phyloP scores from a whole-genome alignment of 2,888 invertebrate species.

The Agelastica alni region DNA sequence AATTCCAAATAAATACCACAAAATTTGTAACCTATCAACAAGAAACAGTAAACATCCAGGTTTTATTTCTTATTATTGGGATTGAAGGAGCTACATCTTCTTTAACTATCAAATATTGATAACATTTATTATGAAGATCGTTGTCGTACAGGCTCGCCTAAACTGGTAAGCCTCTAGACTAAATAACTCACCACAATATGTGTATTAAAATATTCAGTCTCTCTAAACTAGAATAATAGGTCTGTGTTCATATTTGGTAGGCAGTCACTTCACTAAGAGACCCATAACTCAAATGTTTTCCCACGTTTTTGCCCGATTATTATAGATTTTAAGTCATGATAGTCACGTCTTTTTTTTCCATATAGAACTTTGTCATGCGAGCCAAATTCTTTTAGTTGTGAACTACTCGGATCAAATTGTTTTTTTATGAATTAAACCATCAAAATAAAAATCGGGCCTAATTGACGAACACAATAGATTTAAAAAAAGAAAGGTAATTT shows the following conservation, averaged over 20 bases:
- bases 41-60: too few species aligned
- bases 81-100: too few species aligned
- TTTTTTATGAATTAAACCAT: too few species aligned
- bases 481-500: too few species aligned
- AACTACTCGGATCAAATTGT: slow-evolving; percentile 11
- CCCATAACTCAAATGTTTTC: slow-evolving; percentile 38
- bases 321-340: slow-evolving; percentile 48
- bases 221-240: slow-evolving; percentile 41
- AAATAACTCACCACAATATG: slow-evolving; percentile 29
- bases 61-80: too few species aligned
- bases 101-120: too few species aligned
- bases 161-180: slow-evolving; percentile 13
- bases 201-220: slow-evolving; percentile 36
- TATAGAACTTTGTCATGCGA: slow-evolving; percentile 37
- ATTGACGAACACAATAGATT: too few species aligned
- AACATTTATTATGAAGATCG: too few species aligned
- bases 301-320: slow-evolving; percentile 47
- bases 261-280: slow-evolving; percentile 31
- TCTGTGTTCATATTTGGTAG: slow-evolving; percentile 37
- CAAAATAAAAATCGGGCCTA: too few species aligned
- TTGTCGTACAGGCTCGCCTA: too few species aligned
- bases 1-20: too few species aligned
- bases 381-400: slow-evolving; percentile 13
- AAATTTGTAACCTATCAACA: too few species aligned
- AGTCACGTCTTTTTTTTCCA: slow-evolving; percentile 42